A percentile compares a stretch with the other conserved stretches of the same genome.
These are phyloP conservation scores for Dolichopus griseipennis DNA, from an alignment of 2,888 invertebrate species.

Conservation along the genomic window DNA sequence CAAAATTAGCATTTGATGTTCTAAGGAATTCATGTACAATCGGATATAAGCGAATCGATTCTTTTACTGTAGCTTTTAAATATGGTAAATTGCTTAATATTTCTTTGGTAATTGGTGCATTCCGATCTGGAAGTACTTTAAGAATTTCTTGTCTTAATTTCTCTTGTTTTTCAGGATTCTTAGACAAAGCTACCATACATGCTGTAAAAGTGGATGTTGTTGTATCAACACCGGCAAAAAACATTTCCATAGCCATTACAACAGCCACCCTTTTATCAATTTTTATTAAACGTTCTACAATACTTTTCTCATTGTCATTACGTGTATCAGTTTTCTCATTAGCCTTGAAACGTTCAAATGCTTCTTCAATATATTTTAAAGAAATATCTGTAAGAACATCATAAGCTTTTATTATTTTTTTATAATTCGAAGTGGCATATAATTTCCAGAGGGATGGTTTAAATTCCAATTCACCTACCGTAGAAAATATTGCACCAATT, in stretches of 20 bases:
- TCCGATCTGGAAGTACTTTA: conserved; percentile 40
- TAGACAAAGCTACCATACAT: conserved; percentile 52
- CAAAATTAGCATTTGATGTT: conserved; percentile 47
- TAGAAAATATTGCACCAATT: conserved; percentile 17
- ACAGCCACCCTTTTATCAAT: conserved; percentile 28
- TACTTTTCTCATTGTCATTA: conserved; percentile 35
- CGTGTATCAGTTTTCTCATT: conserved; percentile 10
- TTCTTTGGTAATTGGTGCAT: conserved; percentile 40
- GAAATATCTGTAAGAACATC: conserved; percentile 25
- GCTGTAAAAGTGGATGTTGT: conserved; percentile 44
- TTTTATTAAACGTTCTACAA: conserved; percentile 46
- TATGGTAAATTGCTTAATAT: conserved; percentile 49
- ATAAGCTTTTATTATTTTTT: conserved; percentile 22
- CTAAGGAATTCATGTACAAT: conserved; percentile 52
- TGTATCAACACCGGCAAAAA: conserved; percentile 29
- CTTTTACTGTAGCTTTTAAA: conserved; percentile 63
- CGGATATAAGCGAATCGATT: conserved; percentile 56
- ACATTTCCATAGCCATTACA: conserved; percentile 28
- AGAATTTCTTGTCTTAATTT: conserved; percentile 50
- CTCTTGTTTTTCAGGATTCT: conserved; percentile 53
- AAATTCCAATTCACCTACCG: conserved; percentile 22
- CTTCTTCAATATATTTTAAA: conserved; percentile 33
- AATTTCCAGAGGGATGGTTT: conserved; percentile 25
- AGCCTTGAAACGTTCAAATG: conserved; percentile 29
- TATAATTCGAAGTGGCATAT: conserved; percentile 25